Percentiles rank a stretch among this genome's conserved stretches.
Conservation (phyloP, 2,113 vertebrate species). For the Triplophysa tibetana region DNA sequence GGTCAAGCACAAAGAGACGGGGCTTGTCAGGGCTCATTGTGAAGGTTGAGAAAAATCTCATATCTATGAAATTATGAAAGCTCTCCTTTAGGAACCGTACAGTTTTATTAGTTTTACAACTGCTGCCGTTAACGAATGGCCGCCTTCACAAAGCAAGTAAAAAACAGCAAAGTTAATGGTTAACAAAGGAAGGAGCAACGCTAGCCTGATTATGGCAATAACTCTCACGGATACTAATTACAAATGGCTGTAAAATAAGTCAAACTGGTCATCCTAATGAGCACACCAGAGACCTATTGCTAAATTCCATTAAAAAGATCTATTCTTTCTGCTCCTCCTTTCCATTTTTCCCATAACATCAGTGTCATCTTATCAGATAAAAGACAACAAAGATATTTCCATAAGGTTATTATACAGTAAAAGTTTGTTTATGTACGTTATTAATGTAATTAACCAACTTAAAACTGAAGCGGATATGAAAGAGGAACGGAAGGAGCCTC, state of each 20-base stretch:
- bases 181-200: slow-evolving; percentile 69
- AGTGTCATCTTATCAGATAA: slow-evolving; percentile 58
- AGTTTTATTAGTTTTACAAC: slow-evolving; percentile 76
- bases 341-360: slow-evolving; percentile 62
- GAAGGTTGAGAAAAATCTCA: slow-evolving; percentile 69
- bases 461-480: slow-evolving; percentile 46
- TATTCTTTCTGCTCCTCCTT: slow-evolving; percentile 68
- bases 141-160: slow-evolving; percentile 65
- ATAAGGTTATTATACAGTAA: slow-evolving; percentile 69
- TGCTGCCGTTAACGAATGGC: slow-evolving; percentile 71
- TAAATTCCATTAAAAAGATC: slow-evolving; percentile 78
- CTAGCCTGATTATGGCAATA: slow-evolving; percentile 74
- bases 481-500: slow-evolving; percentile 25
- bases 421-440: slow-evolving; percentile 52
- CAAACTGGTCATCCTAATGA: slow-evolving; percentile 79
- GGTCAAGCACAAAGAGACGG: slow-evolving; percentile 51
- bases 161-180: slow-evolving; percentile 70
- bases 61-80: slow-evolving; percentile 73
- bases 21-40: slow-evolving; percentile 68
- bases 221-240: slow-evolving; percentile 79
- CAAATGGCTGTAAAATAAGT: slow-evolving; percentile 79
- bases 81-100: slow-evolving; percentile 74
- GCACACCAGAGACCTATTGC: slow-evolving; percentile 77
- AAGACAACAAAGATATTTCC: slow-evolving; percentile 66
- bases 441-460: slow-evolving; percentile 59